phyloP scores from a whole-genome alignment of 2,113 vertebrate genomes.

The Fregetta grallaria region DNA sequence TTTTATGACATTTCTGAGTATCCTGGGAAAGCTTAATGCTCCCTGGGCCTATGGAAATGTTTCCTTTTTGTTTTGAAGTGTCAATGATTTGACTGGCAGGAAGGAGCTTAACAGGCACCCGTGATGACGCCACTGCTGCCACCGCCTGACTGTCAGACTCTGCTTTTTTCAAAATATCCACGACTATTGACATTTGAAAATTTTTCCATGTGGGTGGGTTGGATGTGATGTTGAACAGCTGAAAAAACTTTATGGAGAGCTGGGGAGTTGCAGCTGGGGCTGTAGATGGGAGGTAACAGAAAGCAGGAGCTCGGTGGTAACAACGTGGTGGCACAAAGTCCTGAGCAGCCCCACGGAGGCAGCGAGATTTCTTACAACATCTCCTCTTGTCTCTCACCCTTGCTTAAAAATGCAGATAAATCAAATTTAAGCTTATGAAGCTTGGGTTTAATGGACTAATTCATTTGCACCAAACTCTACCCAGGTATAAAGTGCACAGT shows the following conservation, averaged over 20 bases:
- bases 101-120: background rate
- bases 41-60: background rate
- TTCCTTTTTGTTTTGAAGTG: background rate
- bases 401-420: background rate
- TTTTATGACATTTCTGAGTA: background rate
- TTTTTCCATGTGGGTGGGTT: background rate
- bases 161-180: background rate
- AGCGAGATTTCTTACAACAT: fast-evolving
- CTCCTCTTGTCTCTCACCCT: background rate
- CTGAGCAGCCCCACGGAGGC: fast-evolving
- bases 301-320: background rate
- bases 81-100: background rate
- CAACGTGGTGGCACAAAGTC: background rate
- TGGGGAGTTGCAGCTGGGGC: background rate
- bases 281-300: background rate
- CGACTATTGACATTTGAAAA: background rate
- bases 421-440: background rate
- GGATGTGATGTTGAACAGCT: background rate
- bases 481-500: background rate
- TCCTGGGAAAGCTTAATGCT: background rate
- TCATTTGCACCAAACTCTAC: too few species aligned
- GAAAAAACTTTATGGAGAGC: background rate
- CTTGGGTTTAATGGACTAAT: background rate
- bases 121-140: fast-evolving
- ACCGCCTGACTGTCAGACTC: background rate